These are phyloP conservation scores for Gobius niger DNA, from an alignment of 2,113 vertebrate species.

Conservation along the genomic window DNA sequence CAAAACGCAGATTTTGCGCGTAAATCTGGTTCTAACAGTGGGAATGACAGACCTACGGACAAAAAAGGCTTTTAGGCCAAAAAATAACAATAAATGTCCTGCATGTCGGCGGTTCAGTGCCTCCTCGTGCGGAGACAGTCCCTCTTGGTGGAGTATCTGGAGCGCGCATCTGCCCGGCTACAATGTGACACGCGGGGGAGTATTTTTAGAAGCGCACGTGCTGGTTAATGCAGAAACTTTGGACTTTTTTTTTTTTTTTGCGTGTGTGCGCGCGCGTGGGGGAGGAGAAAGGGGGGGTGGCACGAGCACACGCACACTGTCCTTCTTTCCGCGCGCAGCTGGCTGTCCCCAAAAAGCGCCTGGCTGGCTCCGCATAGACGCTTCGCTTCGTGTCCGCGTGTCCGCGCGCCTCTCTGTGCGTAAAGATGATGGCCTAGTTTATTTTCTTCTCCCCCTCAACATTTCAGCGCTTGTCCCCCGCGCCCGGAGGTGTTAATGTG, in stretches of 20 bases:
- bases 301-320: conserved; percentile 43
- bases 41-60: no score
- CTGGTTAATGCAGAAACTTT: conserved; percentile 3
- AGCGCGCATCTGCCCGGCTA: conserved; percentile 19
- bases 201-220: conserved; percentile 46
- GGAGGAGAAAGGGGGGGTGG: not conserved
- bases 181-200: conserved; percentile 15
- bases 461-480: conserved; percentile 72
- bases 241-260: conserved; percentile 51
- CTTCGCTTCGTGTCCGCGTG: conserved; percentile 21
- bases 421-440: conserved; percentile 17
- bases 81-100: no score
- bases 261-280: conserved; percentile 52
- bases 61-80: no score
- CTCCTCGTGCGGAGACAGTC: no score
- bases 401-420: conserved; percentile 26
- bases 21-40: no score
- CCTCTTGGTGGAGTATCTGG: no score
- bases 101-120: no score
- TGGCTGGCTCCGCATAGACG: conserved; percentile 59
- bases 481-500: no score
- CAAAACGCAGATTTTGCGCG: no score
- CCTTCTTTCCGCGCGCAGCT: conserved; percentile 68
- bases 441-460: conserved; percentile 35
- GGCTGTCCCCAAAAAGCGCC: conserved; percentile 51